Conservation (phyloP, 2,113 vertebrate genomes). For the Gobius niger region DNA sequence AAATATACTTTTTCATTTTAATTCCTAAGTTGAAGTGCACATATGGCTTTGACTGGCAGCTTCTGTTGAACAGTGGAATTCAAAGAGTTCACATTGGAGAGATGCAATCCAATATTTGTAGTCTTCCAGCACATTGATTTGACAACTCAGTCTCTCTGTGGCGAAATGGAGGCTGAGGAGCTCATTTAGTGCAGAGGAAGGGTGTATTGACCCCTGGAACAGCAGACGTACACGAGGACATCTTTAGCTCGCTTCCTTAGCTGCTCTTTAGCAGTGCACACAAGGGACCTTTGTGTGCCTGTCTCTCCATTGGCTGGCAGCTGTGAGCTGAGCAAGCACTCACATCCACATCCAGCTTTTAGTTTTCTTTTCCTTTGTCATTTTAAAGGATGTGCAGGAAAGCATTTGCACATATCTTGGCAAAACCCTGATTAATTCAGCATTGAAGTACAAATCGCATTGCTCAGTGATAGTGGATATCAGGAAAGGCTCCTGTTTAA, state of each 20-base stretch:
- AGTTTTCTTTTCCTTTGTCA: constrained; percentile 24
- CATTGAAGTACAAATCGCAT: too few species aligned
- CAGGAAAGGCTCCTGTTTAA: too few species aligned
- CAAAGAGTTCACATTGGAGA: not conserved
- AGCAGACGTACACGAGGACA: constrained; percentile 74
- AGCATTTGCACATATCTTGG: not conserved
- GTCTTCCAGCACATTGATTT: constrained; percentile 47
- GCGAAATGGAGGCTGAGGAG: constrained; percentile 30
- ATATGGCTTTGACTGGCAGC: not conserved
- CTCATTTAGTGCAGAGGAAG: constrained; percentile 49
- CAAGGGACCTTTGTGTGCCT: constrained; percentile 67
- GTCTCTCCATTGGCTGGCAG: constrained; percentile 69
- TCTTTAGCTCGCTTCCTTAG: constrained; percentile 65
- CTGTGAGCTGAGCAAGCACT: constrained; percentile 66
- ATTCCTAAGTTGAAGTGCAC: not conserved
- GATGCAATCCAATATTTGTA: constrained; percentile 14
- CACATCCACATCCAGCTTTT: constrained; percentile 61
- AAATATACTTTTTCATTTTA: not conserved
- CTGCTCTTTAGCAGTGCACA: constrained; percentile 62
- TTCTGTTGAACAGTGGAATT: not conserved
- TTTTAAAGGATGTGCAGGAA: not conserved
- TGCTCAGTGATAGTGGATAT: too few species aligned
- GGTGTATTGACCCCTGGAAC: constrained; percentile 66
- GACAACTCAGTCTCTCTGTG: constrained; percentile 33
- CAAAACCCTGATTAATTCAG: not conserved